These are phyloP conservation scores for Bubalus kerabau DNA, from an alignment of 2,113 vertebrate genomes.

Conservation along the genomic window DNA sequence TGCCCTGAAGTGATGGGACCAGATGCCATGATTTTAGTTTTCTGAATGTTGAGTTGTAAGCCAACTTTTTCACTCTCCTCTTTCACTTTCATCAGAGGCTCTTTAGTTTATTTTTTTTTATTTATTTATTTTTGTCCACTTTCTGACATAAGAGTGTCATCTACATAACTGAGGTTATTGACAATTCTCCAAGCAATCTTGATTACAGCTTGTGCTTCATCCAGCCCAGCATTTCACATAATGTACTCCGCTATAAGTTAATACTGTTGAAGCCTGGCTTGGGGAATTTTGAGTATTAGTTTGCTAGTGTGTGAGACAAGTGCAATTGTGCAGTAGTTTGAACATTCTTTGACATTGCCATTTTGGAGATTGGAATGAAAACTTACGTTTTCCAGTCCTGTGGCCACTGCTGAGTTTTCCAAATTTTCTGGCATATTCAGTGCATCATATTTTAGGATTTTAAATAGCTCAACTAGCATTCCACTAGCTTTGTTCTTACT, in stretches of 20 bases:
- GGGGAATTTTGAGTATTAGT: background rate
- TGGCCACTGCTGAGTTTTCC: background rate
- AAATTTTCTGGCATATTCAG: background rate
- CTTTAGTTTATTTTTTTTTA: too few relatives aligned
- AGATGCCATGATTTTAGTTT: background rate
- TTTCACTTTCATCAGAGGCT: background rate
- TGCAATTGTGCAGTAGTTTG: background rate
- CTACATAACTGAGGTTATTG: background rate
- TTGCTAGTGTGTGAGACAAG: background rate
- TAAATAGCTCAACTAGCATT: background rate
- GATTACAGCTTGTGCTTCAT: background rate
- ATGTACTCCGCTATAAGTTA: background rate
- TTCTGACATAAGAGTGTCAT: background rate
- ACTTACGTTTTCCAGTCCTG: background rate
- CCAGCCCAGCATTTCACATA: background rate
- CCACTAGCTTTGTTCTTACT: background rate
- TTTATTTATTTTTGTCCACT: background rate
- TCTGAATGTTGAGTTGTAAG: background rate
- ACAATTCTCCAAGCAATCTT: background rate
- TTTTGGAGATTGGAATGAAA: background rate
- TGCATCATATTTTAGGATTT: background rate
- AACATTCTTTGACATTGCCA: background rate
- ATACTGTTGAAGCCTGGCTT: background rate
- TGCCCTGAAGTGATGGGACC: background rate
- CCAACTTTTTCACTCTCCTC: background rate